Percentiles rank a stretch among this genome's conserved stretches.
These are phyloP conservation scores for Ascaphus truei DNA, from an alignment of 2,113 vertebrate genomes.

Conservation along the genomic window DNA sequence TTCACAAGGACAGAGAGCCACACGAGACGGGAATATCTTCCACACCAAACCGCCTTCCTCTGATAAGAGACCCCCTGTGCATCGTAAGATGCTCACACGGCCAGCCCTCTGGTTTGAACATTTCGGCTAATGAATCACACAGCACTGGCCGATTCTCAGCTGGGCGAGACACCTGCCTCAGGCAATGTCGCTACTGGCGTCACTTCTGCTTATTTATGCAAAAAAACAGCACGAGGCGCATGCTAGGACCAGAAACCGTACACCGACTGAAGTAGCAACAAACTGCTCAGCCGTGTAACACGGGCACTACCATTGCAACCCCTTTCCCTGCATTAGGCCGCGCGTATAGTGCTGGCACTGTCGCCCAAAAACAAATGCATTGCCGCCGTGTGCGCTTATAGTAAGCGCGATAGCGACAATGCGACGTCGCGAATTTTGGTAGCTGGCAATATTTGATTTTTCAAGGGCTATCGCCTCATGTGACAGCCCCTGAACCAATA, in stretches of 20 bases:
- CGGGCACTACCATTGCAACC: too few species aligned
- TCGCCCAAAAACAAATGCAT: too few species aligned
- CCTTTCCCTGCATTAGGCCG: too few species aligned
- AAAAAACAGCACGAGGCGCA: background rate
- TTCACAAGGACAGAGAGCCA: background rate
- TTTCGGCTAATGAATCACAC: background rate
- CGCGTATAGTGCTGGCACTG: too few species aligned
- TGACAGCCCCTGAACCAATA: too few species aligned
- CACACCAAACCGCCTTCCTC: background rate
- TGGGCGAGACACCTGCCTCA: background rate
- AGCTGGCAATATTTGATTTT: too few species aligned
- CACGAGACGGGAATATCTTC: background rate
- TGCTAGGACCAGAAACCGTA: background rate
- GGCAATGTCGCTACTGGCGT: background rate
- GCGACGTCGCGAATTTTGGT: too few species aligned
- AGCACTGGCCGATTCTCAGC: background rate
- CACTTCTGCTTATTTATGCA: background rate
- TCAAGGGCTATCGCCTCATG: too few species aligned
- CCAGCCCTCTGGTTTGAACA: background rate
- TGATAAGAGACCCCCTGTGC: background rate
- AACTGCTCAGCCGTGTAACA: too few species aligned
- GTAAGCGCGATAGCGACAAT: too few species aligned
- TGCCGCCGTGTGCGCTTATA: too few species aligned
- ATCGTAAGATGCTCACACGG: background rate
- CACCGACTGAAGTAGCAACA: too few species aligned